Conservation (phyloP, 37 sponge, comb jelly and placozoan genomes). For the Ephydatia muelleri region DNA sequence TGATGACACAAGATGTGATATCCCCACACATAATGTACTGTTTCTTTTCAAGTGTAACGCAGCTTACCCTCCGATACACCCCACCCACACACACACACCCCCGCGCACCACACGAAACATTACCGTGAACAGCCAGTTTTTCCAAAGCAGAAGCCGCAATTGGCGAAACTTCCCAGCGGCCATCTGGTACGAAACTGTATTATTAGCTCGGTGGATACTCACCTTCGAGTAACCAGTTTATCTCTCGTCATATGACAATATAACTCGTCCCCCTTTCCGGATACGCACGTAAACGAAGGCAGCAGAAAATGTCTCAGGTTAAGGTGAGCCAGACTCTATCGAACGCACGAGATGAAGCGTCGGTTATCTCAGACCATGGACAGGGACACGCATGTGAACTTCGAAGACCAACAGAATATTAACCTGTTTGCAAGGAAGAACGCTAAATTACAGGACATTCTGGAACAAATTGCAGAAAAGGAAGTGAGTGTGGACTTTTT, state of each 20-base stretch:
- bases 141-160: constrained; percentile 65
- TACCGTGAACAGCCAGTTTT: constrained; percentile 90
- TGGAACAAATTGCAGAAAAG: constrained; percentile 62
- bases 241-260: not conserved
- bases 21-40: not conserved
- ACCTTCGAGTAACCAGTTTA: not conserved
- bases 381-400: constrained; percentile 53
- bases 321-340: not conserved
- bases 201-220: not conserved
- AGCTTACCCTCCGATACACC: not conserved
- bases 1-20: not conserved
- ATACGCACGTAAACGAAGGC: not conserved
- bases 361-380: not conserved
- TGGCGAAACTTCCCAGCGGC: constrained; percentile 72
- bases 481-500: constrained; percentile 42
- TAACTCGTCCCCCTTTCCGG: not conserved
- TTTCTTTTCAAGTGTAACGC: not conserved
- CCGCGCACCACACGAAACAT: not conserved
- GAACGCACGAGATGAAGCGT: not conserved
- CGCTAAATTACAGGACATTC: constrained; percentile 56
- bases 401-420: constrained; percentile 83
- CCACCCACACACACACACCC: not conserved
- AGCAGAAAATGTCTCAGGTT: constrained; percentile 3
- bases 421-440: constrained; percentile 79
- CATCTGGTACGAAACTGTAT: constrained; percentile 33